Base-by-base conservation (phyloP, 2,888 invertebrate genomes). In the Melanostoma scalare region DNA sequence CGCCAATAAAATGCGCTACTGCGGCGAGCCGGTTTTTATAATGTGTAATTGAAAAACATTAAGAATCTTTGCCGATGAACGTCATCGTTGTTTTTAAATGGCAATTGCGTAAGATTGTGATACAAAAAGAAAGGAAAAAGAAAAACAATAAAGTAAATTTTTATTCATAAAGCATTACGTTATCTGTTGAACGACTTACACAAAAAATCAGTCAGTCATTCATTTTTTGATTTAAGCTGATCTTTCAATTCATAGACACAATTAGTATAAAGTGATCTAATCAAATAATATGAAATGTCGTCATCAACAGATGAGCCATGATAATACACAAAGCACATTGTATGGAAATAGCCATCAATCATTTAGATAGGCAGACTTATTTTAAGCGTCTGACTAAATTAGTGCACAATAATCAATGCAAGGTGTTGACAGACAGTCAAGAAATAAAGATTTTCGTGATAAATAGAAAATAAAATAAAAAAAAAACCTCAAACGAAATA, bases 51-150 rank as follows among this genome's bases (percentile, higher is more conserved):
- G 4, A 38, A 50, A 50, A 30, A 1, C 48, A 50, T 44, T 60
- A 10, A 46, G 6, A 30, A 36, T 48, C 30, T 48, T 36, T 38
- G 40, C 36, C 38, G 48, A 50, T 50, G 38, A 50, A 63, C 30
- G 48, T 50, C 63, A 63, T 63, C 38, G 10, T 30, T 63, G 63
- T 35, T 50, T 63, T 50, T 63, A 50, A 63, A 36, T 63, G 38
- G 3, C 2, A 48, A 63, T 63, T 63, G 63, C 61, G 61, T n/a
- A 63, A 63, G 63, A 50, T 63, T 48, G 50, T 63, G 38, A 20
- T 20, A 20, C 20, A 20, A 20, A 20, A 20, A 20, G 20, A 20
- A 20, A 1, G 20, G 20, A 20, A 20, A 20, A 20, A 20, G 20
- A 50, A 63, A 63, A 63, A 48, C 63, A 63, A 63, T 63, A 63